Evolutionary conservation across 2,113 vertebrate genomes (phyloP).

Genomic region (Lepisosteus osseus): DNA sequence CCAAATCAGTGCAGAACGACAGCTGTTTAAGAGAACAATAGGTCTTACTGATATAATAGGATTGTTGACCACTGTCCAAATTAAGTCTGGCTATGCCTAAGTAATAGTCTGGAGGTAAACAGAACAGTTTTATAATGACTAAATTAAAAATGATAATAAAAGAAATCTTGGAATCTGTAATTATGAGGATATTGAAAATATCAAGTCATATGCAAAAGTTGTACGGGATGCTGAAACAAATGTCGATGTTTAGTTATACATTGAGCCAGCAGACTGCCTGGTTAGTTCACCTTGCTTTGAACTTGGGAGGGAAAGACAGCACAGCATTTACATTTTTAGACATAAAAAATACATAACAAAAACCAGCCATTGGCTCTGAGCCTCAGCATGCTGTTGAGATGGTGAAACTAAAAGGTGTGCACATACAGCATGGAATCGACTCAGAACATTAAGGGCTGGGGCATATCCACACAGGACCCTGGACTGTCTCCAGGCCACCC

Average conservation of each 20-base stretch:
- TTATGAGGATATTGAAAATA: too few species aligned
- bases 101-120: too few species aligned
- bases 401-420: background rate
- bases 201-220: too few species aligned
- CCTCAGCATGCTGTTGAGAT: constrained; percentile 8
- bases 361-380: constrained; percentile 9
- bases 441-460: constrained; percentile 38
- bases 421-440: constrained; percentile 34
- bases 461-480: constrained; percentile 33
- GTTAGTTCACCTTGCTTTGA: constrained; percentile 35
- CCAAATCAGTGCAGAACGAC: constrained; percentile 67
- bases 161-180: too few species aligned
- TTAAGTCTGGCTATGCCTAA: constrained; percentile 51
- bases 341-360: constrained; percentile 30
- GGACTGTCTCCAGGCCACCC: constrained; percentile 48
- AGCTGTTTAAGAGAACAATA: constrained; percentile 73
- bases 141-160: too few species aligned
- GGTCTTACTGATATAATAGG: constrained; percentile 52
- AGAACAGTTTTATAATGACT: too few species aligned
- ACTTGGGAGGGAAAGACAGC: constrained; percentile 27
- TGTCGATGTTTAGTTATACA: background rate
- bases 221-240: too few species aligned
- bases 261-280: constrained; percentile 16
- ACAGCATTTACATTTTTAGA: constrained; percentile 25
- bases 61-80: constrained; percentile 42